Evolutionary conservation across 2,888 invertebrate species (phyloP).

Genomic region (Macropis europaea): DNA sequence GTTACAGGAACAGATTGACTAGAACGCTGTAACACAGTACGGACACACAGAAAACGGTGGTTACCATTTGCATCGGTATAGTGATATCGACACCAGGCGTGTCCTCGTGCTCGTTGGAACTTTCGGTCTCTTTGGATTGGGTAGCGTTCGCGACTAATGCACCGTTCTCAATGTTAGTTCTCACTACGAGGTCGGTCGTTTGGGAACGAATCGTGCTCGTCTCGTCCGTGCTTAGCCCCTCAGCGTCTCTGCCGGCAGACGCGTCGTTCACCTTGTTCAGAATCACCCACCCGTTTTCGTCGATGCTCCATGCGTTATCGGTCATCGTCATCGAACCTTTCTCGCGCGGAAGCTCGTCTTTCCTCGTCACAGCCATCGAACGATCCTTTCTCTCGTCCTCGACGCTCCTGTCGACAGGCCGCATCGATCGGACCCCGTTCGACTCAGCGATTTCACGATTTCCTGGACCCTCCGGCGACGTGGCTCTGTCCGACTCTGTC

Average conservation of each 20-base stretch:
- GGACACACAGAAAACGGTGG: constrained; percentile 79
- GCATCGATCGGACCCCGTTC: too few species aligned
- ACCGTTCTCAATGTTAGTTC: constrained; percentile 64
- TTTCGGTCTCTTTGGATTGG: constrained; percentile 66
- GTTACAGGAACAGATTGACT: constrained; percentile 77
- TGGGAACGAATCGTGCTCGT: constrained; percentile 61
- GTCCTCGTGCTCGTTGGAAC: constrained; percentile 61
- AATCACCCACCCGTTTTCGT: constrained; percentile 65
- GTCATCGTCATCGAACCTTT: neutral
- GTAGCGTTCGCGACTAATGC: constrained; percentile 64
- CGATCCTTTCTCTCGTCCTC: neutral
- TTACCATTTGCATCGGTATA: constrained; percentile 79
- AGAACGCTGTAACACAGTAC: constrained; percentile 79
- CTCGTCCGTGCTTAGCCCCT: constrained; percentile 47
- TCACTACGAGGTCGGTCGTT: constrained; percentile 60
- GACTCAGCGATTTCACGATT: neutral
- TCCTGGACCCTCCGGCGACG: neutral
- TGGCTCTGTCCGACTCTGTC: constrained; percentile 61
- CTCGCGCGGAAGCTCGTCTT: neutral
- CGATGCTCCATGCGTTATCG: constrained; percentile 54
- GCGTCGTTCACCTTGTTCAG: constrained; percentile 46
- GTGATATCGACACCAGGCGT: constrained; percentile 68
- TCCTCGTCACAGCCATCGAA: neutral
- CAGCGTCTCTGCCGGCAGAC: constrained; percentile 40
- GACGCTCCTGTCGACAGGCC: neutral